phyloP scores from a whole-genome alignment of 2,113 vertebrate genomes.

The Takifugu bimaculatus region DNA sequence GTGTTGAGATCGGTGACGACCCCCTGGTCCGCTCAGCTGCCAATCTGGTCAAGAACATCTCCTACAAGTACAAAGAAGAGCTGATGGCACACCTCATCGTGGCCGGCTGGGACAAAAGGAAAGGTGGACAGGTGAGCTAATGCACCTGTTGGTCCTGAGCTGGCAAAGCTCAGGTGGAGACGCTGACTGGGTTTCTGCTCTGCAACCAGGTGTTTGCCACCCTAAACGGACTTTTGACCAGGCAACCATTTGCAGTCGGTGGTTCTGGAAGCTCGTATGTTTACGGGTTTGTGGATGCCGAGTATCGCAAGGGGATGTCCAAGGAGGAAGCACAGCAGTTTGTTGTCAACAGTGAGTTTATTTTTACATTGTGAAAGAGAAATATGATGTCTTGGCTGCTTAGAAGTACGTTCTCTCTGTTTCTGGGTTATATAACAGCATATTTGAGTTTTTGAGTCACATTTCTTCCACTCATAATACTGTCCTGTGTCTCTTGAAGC shows the following conservation, averaged over 20 bases:
- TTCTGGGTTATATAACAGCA: background rate
- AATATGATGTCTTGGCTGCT: too few species aligned
- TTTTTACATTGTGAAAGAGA: background rate
- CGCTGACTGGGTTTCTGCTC: background rate
- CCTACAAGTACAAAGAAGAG: conserved; percentile 86
- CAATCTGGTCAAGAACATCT: conserved; percentile 79
- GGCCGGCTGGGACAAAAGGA: conserved; percentile 81
- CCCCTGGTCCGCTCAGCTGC: conserved; percentile 82
- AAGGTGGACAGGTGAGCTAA: conserved; percentile 79
- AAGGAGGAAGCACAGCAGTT: conserved; percentile 76
- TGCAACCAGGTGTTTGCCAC: conserved; percentile 79
- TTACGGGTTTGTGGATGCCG: conserved; percentile 83
- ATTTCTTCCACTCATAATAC: too few species aligned
- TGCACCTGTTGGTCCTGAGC: background rate
- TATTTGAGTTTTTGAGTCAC: background rate
- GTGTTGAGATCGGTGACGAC: conserved; percentile 75
- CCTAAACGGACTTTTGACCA: conserved; percentile 76
- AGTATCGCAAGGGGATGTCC: conserved; percentile 76
- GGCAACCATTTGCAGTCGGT: conserved; percentile 80
- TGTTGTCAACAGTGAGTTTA: conserved; percentile 75
- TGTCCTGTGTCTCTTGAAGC: conserved; percentile 57
- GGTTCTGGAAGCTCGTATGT: conserved; percentile 85
- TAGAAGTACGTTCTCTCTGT: background rate
- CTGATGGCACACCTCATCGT: conserved; percentile 83
- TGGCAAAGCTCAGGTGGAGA: background rate